Conservation (phyloP, 2,888 invertebrate genomes). For the Allacma fusca region DNA sequence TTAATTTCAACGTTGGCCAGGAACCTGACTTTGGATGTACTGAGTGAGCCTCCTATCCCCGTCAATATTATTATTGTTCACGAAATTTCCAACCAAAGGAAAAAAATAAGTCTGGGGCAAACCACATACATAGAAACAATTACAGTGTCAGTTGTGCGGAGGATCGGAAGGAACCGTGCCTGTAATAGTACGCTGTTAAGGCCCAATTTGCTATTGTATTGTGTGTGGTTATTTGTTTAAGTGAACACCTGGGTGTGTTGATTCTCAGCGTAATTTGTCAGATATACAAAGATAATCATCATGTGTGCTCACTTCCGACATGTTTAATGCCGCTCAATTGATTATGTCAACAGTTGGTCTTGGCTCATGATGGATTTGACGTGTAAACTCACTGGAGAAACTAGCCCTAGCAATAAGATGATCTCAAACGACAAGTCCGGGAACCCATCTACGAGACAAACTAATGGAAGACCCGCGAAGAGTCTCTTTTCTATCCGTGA, state of each 20-base stretch:
- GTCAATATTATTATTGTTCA: no score
- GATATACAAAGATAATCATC: slow-evolving; percentile 14
- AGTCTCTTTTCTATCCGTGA: slow-evolving; percentile 57
- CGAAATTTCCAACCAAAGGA: neutral
- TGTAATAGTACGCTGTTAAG: neutral
- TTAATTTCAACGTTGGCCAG: no score
- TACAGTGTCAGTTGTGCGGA: neutral
- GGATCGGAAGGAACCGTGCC: neutral
- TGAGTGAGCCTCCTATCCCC: no score
- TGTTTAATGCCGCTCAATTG: slow-evolving; percentile 26
- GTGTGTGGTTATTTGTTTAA: neutral
- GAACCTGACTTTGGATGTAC: no score
- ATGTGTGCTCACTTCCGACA: slow-evolving; percentile 31
- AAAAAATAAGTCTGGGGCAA: neutral
- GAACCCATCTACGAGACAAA: neutral
- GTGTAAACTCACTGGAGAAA: slow-evolving; percentile 34
- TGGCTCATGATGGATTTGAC: slow-evolving; percentile 46
- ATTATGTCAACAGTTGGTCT: slow-evolving; percentile 21
- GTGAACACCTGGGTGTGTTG: slow-evolving; percentile 19
- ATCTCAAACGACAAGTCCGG: slow-evolving; percentile 55
- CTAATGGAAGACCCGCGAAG: slow-evolving; percentile 57
- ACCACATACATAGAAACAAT: neutral
- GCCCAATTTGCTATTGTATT: neutral
- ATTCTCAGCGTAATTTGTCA: slow-evolving; percentile 21
- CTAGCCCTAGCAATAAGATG: slow-evolving; percentile 48